Evolutionary conservation across 2,888 invertebrate species (phyloP), one percentile per base, ranked within the genome.

Genomic region (Rapana venosa): DNA sequence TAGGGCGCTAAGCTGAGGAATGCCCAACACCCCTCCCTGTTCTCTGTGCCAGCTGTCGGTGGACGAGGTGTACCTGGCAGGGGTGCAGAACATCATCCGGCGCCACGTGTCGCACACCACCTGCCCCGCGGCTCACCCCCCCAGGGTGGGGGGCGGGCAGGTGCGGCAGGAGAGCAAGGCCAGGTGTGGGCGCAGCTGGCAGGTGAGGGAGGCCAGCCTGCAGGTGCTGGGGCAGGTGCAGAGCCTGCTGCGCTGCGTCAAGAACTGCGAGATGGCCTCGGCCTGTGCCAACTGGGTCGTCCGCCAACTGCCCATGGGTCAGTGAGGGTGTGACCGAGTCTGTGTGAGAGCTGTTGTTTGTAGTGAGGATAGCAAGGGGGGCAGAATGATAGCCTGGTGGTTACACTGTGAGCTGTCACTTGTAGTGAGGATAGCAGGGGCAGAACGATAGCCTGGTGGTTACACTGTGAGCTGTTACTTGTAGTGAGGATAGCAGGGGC

Each of bases 231-330:
- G 92, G 84, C 91, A 92, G 79, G 92, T 94, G 15, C 89, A 90
- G 74, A 89, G 90, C 0, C 90, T 95, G 35, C 90, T 95, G 88
- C 79, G 91, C 87, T 92, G 92, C 56, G 92, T 94, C 58, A 92
- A 92, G 81, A 93, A 93, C 85, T 92, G 92, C 91, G 94, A 94
- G 90, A 93, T 92, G 84, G 94, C 94, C 0, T 86, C 94, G 86
- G 94, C 94, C 13, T 94, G 94, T 92, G 93, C 93, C n/a, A 92
- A 91, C 88, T 95, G 94, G 94, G 92, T 94, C 91, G 93, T 95
- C 56, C 93, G 91, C 36, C 93, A 94, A 79, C 90, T 95, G 47
- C 95, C 95, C 22, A 92, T 94, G 90, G 95, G 95, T 95, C 90
- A 74, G 90, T 77, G 20, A 30, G 13, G 8, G 83, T n/a, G n/a